Evolutionary conservation across 2,113 vertebrate genomes (phyloP).

Genomic region (Alethe diademata): DNA sequence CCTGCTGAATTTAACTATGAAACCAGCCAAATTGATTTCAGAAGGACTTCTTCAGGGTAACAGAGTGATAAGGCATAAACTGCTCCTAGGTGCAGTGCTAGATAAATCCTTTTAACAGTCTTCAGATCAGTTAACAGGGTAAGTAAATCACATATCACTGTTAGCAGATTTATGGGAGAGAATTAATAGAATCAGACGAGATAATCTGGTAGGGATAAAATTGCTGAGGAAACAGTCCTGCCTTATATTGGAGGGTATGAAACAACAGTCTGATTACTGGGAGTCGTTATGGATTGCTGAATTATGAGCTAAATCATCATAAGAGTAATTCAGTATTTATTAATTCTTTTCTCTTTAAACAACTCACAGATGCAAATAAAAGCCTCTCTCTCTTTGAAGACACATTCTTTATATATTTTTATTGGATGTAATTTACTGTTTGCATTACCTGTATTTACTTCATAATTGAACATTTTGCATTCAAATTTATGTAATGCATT

Average conservation of each 20-base stretch:
- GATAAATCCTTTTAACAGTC: slow-evolving; percentile 80
- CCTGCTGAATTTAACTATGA: slow-evolving; percentile 58
- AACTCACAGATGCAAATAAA: slow-evolving; percentile 74
- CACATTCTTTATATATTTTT: slow-evolving; percentile 78
- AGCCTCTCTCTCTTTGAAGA: slow-evolving; percentile 77
- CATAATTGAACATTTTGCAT: slow-evolving; percentile 84
- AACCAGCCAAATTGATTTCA: slow-evolving; percentile 67
- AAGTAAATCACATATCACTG: slow-evolving; percentile 81
- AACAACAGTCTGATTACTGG: slow-evolving; percentile 73
- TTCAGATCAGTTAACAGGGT: slow-evolving; percentile 78
- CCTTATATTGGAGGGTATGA: slow-evolving; percentile 58
- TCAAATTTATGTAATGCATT: slow-evolving; percentile 85
- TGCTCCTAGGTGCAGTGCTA: slow-evolving; percentile 66
- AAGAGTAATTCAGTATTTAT: slow-evolving; percentile 77
- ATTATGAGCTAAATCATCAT: slow-evolving; percentile 76
- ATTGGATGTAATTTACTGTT: slow-evolving; percentile 82
- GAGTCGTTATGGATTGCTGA: slow-evolving; percentile 74
- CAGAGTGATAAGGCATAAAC: slow-evolving; percentile 57
- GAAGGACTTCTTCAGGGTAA: slow-evolving; percentile 53
- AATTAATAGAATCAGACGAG: slow-evolving; percentile 83
- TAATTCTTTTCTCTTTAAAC: slow-evolving; percentile 82
- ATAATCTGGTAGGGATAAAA: slow-evolving; percentile 81
- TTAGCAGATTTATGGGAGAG: slow-evolving; percentile 81
- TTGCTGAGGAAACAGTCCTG: slow-evolving; percentile 78
- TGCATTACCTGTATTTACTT: slow-evolving; percentile 84